Conservation (phyloP, 2,797 vertebrate genomes). For the Nothura maculosa region DNA sequence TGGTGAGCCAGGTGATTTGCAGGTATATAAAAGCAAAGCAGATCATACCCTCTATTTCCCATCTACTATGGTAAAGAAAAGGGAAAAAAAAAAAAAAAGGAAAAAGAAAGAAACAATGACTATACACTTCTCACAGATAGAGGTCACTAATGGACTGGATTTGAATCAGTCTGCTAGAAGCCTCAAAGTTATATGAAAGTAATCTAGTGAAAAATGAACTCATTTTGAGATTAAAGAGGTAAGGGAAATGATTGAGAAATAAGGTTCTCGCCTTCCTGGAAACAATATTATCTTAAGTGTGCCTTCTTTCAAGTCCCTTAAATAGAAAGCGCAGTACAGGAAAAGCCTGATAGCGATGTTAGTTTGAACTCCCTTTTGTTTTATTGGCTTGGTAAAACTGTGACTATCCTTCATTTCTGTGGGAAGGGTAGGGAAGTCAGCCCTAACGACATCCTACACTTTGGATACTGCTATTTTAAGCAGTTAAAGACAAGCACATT, state of each 20-base stretch:
- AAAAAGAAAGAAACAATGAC: conserved; percentile 35
- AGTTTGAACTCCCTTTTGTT: conserved; percentile 48
- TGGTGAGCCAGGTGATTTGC: neutral
- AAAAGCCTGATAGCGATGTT: neutral
- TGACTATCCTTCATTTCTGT: neutral
- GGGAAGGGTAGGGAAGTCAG: conserved; percentile 18
- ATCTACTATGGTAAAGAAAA: conserved; percentile 21
- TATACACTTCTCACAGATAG: conserved; percentile 84
- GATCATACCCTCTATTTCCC: neutral
- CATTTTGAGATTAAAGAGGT: conserved; percentile 71
- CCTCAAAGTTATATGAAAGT: conserved; percentile 79
- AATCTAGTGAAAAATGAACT: conserved; percentile 76
- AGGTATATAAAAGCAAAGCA: conserved; percentile 35
- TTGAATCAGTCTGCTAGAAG: conserved; percentile 78
- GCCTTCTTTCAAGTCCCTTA: conserved; percentile 43
- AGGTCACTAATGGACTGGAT: conserved; percentile 88
- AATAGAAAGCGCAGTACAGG: neutral
- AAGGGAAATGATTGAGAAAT: conserved; percentile 49
- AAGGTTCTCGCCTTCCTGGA: conserved; percentile 57
- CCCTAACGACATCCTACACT: conserved; percentile 17
- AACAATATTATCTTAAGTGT: conserved; percentile 56
- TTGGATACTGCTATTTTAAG: conserved; percentile 56
- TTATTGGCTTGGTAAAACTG: conserved; percentile 13
- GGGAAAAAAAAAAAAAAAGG: conserved; percentile 21
- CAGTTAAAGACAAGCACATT: conserved; percentile 34